Evolutionary conservation across 2,888 invertebrate genomes (phyloP).

Genomic region (Minunthozetes semirufus): DNA sequence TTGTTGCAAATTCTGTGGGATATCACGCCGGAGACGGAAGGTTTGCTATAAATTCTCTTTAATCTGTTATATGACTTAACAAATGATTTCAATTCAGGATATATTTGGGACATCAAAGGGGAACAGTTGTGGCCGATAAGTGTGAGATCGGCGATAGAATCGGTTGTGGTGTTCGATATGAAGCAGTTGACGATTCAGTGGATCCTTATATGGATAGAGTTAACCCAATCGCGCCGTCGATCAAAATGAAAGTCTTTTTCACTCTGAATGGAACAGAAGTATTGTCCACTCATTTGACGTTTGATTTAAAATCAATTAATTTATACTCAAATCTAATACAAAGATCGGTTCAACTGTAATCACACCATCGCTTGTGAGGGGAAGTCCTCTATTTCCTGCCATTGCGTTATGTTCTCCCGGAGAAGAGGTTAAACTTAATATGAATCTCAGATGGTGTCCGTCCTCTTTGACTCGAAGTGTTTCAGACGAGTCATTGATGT

Average conservation of each 20-base stretch:
- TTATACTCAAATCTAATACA: too few species aligned
- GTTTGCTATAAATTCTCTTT: conserved; percentile 42
- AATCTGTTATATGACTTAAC: background rate
- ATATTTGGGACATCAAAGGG: conserved; percentile 48
- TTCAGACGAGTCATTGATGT: conserved; percentile 51
- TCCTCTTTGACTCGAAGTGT: conserved; percentile 38
- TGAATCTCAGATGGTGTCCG: conserved; percentile 48
- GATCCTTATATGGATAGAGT: background rate
- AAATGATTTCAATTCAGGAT: background rate
- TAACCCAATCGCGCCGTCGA: background rate
- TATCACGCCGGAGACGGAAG: conserved; percentile 51
- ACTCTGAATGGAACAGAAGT: conserved; percentile 52
- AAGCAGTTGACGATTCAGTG: conserved; percentile 33
- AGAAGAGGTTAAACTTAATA: conserved; percentile 48
- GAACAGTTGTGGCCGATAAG: conserved; percentile 48
- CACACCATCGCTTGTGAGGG: conserved; percentile 38
- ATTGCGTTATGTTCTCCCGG: conserved; percentile 51
- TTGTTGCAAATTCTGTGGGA: conserved; percentile 49
- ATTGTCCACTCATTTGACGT: conserved; percentile 2
- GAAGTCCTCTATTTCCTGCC: conserved; percentile 50
- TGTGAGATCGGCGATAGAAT: conserved; percentile 49
- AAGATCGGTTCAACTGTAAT: conserved; percentile 41
- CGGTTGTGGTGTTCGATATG: conserved; percentile 50
- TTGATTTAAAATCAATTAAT: background rate
- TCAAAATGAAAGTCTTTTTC: conserved; percentile 48